A percentile compares a stretch with the other conserved stretches of the same genome.
Conservation (phyloP, 2,113 vertebrate genomes). For the Brachyhypopomus occidentalis region DNA sequence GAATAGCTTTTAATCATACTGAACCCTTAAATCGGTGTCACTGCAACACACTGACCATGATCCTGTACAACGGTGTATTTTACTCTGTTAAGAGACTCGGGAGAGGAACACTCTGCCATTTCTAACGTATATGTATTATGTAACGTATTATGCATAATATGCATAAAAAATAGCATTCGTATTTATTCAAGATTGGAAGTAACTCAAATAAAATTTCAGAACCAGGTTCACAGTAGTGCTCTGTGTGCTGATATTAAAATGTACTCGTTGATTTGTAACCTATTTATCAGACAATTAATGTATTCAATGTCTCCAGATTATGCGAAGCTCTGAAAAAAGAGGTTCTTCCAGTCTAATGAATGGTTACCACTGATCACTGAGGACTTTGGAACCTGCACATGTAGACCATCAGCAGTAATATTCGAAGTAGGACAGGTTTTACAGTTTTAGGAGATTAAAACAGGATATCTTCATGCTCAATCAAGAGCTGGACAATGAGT, state of each 20-base stretch:
- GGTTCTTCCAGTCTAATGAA: neutral
- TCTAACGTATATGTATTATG: too few species aligned
- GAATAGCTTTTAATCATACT: slow-evolving; percentile 28
- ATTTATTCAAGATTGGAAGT: slow-evolving; percentile 1
- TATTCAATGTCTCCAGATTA: neutral
- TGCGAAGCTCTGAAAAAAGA: neutral
- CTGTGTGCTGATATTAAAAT: slow-evolving; percentile 7
- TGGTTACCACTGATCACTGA: neutral
- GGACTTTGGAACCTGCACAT: neutral
- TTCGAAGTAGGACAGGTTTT: neutral
- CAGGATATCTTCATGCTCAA: slow-evolving; percentile 96
- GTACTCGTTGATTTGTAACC: neutral
- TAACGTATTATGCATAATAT: slow-evolving; percentile 15
- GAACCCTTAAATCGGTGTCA: slow-evolving; percentile 15
- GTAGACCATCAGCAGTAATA: neutral
- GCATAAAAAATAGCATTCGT: neutral
- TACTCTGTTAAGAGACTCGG: slow-evolving; percentile 20
- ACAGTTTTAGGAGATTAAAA: slow-evolving; percentile 74
- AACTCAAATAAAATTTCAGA: neutral
- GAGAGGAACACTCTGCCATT: slow-evolving; percentile 6
- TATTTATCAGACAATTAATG: neutral
- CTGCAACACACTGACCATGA: slow-evolving; percentile 24
- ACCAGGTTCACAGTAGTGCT: neutral
- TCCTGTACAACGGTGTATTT: slow-evolving; percentile 4
- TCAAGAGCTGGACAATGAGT: slow-evolving; percentile 92